Conservation (phyloP, 2,888 invertebrate genomes). For the Drosophila austrosaltans region DNA sequence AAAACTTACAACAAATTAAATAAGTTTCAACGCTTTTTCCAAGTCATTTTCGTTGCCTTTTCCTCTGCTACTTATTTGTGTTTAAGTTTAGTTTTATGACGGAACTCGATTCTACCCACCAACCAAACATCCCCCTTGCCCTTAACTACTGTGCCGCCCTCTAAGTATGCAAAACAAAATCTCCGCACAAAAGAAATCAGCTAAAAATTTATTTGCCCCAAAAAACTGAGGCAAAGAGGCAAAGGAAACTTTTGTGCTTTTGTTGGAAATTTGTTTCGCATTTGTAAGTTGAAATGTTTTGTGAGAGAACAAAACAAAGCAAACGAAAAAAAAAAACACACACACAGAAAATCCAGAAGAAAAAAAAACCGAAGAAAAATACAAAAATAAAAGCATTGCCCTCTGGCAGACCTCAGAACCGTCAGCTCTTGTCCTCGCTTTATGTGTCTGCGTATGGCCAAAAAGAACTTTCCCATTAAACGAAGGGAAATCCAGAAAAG, state of each 20-base stretch:
- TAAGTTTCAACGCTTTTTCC: slow-evolving; percentile 76
- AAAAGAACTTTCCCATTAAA: slow-evolving; percentile 23
- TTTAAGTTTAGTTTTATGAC: slow-evolving; percentile 72
- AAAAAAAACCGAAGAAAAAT: slow-evolving; percentile 48
- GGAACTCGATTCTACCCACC: slow-evolving; percentile 5
- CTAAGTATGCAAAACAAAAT: slow-evolving; percentile 63
- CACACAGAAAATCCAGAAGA: slow-evolving; percentile 8
- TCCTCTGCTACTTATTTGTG: slow-evolving; percentile 67
- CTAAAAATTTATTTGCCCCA: slow-evolving; percentile 72
- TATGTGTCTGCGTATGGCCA: slow-evolving; percentile 14
- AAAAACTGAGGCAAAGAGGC: slow-evolving; percentile 31
- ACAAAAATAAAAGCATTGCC: slow-evolving; percentile 64
- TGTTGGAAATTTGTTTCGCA: slow-evolving; percentile 79
- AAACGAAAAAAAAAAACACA: slow-evolving; percentile 5
- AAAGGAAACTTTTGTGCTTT: slow-evolving; percentile 69
- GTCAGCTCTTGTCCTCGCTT: slow-evolving; percentile 4
- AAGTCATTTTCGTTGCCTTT: slow-evolving; percentile 71
- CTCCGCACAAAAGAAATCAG: slow-evolving; percentile 64
- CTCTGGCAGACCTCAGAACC: slow-evolving; percentile 37
- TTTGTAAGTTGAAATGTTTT: slow-evolving; percentile 77
- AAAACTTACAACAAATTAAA: slow-evolving; percentile 72
- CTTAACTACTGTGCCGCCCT: neutral
- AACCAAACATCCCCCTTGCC: neutral
- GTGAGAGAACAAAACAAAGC: slow-evolving; percentile 49
- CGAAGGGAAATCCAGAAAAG: slow-evolving; percentile 10